Conservation (phyloP, 2,113 vertebrate genomes). For the Eleginops maclovinus region DNA sequence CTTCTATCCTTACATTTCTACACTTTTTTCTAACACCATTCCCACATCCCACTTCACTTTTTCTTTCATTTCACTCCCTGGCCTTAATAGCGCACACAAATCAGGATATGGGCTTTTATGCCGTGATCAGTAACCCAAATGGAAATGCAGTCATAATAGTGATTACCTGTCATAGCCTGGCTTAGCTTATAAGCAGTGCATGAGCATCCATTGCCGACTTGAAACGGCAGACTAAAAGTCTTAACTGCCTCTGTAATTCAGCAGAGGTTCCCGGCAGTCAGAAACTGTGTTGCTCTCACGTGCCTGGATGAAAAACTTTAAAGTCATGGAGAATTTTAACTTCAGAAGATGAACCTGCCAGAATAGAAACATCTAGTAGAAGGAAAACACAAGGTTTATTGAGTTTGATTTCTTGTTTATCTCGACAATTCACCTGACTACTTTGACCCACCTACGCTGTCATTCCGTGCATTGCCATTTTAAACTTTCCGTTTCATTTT, state of each 20-base stretch:
- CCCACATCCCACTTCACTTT: conserved; percentile 62
- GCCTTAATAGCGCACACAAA: conserved; percentile 73
- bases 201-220: conserved; percentile 61
- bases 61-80: conserved; percentile 42
- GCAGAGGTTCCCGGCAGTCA: conserved; percentile 30
- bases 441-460: conserved; percentile 19
- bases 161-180: conserved; percentile 77
- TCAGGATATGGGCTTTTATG: conserved; percentile 74
- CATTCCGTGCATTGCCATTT: conserved; percentile 1
- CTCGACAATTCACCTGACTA: conserved; percentile 7
- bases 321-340: conserved; percentile 36
- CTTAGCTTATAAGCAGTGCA: conserved; percentile 65
- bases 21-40: conserved; percentile 50
- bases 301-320: conserved; percentile 37
- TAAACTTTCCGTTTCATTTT: conserved; percentile 16
- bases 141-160: conserved; percentile 69
- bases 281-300: conserved; percentile 26
- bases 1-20: conserved; percentile 47
- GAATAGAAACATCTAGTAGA: conserved; percentile 27
- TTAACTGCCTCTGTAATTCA: conserved; percentile 67
- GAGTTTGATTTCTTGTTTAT: conserved; percentile 43
- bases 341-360: conserved; percentile 34
- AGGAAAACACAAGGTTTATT: conserved; percentile 32
- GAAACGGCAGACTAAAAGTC: conserved; percentile 66
- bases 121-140: conserved; percentile 77